phyloP scores from a whole-genome alignment of 2,888 invertebrate genomes.

The Ormyrus labotus region DNA sequence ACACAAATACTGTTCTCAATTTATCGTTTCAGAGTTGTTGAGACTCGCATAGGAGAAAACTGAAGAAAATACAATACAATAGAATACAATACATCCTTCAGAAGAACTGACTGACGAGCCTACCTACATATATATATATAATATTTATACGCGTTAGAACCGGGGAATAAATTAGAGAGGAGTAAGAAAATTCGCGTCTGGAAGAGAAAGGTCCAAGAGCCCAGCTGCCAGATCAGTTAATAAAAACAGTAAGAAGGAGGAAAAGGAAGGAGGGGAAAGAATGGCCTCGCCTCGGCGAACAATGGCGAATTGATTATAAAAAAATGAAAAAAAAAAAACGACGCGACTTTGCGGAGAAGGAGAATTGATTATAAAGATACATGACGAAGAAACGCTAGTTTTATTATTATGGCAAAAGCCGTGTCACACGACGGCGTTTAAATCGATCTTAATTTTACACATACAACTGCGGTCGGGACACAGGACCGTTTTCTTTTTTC shows the following conservation, averaged over 20 bases:
- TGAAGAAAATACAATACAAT: constrained; percentile 3
- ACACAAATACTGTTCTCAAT: background rate
- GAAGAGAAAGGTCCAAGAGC: constrained; percentile 41
- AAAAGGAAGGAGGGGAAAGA: background rate
- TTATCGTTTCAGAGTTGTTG: no score
- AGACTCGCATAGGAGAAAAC: background rate
- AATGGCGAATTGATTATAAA: constrained; percentile 17
- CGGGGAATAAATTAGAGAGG: constrained; percentile 41
- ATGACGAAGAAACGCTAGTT: constrained; percentile 40
- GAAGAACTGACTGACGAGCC: constrained; percentile 33
- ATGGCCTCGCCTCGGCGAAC: background rate
- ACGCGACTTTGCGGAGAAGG: background rate
- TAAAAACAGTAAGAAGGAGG: background rate
- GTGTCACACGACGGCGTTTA: constrained; percentile 26
- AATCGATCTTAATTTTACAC: constrained; percentile 49
- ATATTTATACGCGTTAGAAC: constrained; percentile 24
- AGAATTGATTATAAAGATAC: constrained; percentile 38
- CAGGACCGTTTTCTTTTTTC: background rate
- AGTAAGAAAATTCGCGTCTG: constrained; percentile 41
- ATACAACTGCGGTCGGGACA: constrained; percentile 30
- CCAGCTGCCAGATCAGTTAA: constrained; percentile 11
- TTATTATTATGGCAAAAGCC: constrained; percentile 43
- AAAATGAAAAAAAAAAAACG: background rate
- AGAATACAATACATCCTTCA: background rate
- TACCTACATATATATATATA: constrained; percentile 20